These are phyloP conservation scores for Clivina fossor DNA, from an alignment of 2,888 invertebrate species.

Conservation along the genomic window DNA sequence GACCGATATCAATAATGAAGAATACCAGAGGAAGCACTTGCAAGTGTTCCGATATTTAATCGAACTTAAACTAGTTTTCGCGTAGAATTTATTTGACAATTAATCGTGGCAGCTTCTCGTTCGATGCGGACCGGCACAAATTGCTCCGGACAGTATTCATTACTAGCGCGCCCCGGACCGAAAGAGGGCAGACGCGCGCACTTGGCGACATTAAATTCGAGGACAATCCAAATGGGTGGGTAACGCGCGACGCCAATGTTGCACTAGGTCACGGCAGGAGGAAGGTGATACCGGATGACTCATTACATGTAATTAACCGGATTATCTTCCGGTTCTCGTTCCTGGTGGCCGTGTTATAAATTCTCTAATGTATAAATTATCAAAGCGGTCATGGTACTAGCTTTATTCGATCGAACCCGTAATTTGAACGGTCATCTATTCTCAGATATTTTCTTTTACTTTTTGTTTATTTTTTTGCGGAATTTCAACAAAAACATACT, in stretches of 20 bases:
- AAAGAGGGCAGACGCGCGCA: too few relatives aligned
- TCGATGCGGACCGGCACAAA: slow-evolving; percentile 29
- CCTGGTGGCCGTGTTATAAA: slow-evolving; percentile 25
- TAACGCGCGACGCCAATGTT: too few relatives aligned
- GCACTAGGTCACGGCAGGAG: slow-evolving; percentile 26
- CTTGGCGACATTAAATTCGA: slow-evolving; percentile 32
- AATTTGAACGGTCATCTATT: too few relatives aligned
- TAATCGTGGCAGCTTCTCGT: slow-evolving; percentile 28
- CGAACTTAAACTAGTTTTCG: slow-evolving; percentile 27
- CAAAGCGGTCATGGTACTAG: slow-evolving; percentile 24
- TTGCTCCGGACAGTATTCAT: slow-evolving; percentile 33
- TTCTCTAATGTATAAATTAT: slow-evolving; percentile 30
- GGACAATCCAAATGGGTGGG: slow-evolving; percentile 31
- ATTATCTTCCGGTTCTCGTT: too few relatives aligned
- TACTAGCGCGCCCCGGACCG: too few relatives aligned
- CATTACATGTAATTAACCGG: slow-evolving; percentile 33
- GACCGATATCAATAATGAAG: too few relatives aligned
- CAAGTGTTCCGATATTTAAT: slow-evolving; percentile 28
- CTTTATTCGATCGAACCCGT: too few relatives aligned
- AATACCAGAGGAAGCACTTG: too few relatives aligned
- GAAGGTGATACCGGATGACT: slow-evolving; percentile 34
- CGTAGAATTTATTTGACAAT: slow-evolving; percentile 32
- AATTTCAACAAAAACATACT: too few relatives aligned
- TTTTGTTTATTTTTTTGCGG: too few relatives aligned
- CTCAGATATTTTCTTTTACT: too few relatives aligned